Evolutionary conservation across 2,888 invertebrate genomes (phyloP), one percentile per base, ranked within the genome.

Genomic region (Philonicus albiceps): DNA sequence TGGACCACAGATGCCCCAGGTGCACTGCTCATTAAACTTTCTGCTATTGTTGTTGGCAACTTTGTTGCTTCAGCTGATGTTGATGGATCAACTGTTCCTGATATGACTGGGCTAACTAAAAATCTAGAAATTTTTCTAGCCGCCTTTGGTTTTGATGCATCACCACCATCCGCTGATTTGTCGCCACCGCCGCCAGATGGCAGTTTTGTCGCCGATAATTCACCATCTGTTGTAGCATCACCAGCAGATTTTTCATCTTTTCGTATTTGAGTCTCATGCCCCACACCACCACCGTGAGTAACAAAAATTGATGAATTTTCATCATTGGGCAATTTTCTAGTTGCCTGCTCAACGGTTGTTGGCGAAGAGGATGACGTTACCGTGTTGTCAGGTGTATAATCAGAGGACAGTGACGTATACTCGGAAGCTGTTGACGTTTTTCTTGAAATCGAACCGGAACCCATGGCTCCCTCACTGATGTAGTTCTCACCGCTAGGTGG

Each of bases 41-140:
- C 53, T 53, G 30, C 30, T 16, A 30, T n/a, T 27, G 22, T 19
- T 34, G 74, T 31, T 11, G 19, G 31, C 74, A 34, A 11, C 1
- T 74, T 31, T 13, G 34, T 3, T 7, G 74, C 34, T 34, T 31
- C 19, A 5, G 13, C 31, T 34, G 74, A 2, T 55, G 22, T 3
- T 7, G 40, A 43, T 43, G 40, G 13, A 11, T 43, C 40, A 16
- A 3, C 16, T 16, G 40, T 43, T 16, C 49, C 53, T 30, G 95
- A 95, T 43, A 95, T 93, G 1, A 96, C 96, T 30, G 96, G 96
- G 91, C 96, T 96, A 89, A 97, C 96, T 91, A 96, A 94, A 92
- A 97, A 97, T 86, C 96, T 93, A 40, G 96, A 96, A 89, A 96
- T 96, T 91, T 96, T 96, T 87, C 96, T 93, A 64, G 93, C 93